Evolutionary conservation across 2,113 vertebrate species (phyloP).

Genomic region (Sterna hirundo): DNA sequence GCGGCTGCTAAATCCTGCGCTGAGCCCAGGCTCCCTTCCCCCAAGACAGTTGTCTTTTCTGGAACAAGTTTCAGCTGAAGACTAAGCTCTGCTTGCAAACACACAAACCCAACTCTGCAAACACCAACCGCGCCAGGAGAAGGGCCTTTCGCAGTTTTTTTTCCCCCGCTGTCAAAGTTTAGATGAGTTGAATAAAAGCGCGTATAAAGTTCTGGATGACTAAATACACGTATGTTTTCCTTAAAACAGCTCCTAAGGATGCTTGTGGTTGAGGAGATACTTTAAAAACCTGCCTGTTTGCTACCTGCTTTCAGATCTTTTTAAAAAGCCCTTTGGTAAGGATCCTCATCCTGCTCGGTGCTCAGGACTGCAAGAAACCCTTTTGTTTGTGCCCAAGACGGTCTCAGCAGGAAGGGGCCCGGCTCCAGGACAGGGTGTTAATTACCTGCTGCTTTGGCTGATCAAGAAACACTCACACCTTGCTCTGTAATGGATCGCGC

Average conservation of each 20-base stretch:
- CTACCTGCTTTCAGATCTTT: neutral
- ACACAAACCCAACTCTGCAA: slow-evolving; percentile 25
- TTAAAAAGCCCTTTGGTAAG: neutral
- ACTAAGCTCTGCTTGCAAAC: slow-evolving; percentile 58
- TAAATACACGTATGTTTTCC: neutral
- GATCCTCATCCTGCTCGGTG: neutral
- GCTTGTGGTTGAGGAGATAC: neutral
- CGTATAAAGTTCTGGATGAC: neutral
- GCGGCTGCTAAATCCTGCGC: slow-evolving; percentile 30
- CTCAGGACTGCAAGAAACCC: neutral
- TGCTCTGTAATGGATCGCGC: neutral
- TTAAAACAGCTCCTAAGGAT: neutral
- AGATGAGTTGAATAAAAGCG: slow-evolving; percentile 6
- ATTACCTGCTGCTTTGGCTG: slow-evolving; percentile 37
- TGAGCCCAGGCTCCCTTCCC: slow-evolving; percentile 31
- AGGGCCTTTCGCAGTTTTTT: neutral
- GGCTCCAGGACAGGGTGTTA: slow-evolving; percentile 18
- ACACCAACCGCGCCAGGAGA: neutral
- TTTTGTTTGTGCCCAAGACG: slow-evolving; percentile 3
- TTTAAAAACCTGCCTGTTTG: neutral
- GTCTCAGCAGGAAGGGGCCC: neutral
- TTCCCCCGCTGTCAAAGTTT: neutral
- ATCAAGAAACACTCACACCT: slow-evolving; percentile 27
- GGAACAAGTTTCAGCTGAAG: slow-evolving; percentile 59
- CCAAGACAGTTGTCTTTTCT: slow-evolving; percentile 58